phyloP scores from a whole-genome alignment of 2,113 vertebrate genomes.

The Antigone vipio region DNA sequence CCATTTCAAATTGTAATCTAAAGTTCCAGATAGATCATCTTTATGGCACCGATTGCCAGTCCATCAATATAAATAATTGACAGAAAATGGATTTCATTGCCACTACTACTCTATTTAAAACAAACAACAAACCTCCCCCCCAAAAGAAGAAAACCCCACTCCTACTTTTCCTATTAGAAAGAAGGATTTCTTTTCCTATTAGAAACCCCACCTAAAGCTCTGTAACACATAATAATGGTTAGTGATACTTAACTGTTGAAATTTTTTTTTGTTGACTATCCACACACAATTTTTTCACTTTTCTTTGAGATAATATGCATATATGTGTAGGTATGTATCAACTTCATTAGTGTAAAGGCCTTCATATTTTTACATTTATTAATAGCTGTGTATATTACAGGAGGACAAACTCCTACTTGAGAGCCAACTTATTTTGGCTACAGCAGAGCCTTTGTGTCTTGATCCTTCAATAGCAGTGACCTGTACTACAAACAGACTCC shows the following conservation, averaged over 20 bases:
- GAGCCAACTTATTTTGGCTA: constrained; percentile 95
- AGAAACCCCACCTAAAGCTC: not conserved
- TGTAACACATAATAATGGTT: not conserved
- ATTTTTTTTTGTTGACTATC: not conserved
- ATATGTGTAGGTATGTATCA: not conserved
- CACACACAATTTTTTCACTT: not conserved
- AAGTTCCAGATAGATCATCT: not conserved
- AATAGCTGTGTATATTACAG: constrained; percentile 67
- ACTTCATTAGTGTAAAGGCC: not conserved
- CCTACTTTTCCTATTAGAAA: not conserved
- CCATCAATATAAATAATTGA: not conserved
- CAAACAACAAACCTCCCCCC: not conserved
- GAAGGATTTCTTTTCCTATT: not conserved
- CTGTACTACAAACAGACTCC: constrained; percentile 92
- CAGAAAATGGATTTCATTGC: not conserved
- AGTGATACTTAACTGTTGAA: not conserved
- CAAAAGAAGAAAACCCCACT: too few relatives aligned
- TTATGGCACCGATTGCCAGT: not conserved
- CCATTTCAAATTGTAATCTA: not conserved
- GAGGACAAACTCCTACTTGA: constrained; percentile 97
- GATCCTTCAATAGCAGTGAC: constrained; percentile 97
- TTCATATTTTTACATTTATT: not conserved
- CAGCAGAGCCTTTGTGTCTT: constrained; percentile 95
- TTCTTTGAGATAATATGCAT: not conserved
- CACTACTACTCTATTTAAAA: not conserved